Evolutionary conservation across 2,113 vertebrate genomes (phyloP), one percentile per base, ranked within the genome.

Genomic region (Amphiprion percula): DNA sequence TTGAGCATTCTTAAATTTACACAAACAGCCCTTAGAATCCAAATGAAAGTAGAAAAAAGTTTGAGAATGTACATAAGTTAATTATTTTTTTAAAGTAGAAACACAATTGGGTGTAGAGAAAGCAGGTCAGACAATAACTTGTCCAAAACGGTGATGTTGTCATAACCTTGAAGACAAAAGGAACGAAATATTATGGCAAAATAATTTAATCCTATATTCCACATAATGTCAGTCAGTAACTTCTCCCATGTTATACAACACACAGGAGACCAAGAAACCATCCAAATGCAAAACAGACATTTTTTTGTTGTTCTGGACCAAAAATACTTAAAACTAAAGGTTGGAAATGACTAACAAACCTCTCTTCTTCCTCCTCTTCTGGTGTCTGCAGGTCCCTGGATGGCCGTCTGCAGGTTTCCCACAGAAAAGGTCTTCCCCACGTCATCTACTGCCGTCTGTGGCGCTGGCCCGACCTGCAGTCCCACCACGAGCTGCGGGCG

Each of bases 401-500:
- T 81, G 98, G 98, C 60, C 94, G 98, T n/a, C 94, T 99, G 69
- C 98, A 99, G 74, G 98, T 99, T 0, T 99, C 98, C 61, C 98
- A 99, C 89, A 95, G 98, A 24, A 99, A 99, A 47, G 98, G 98
- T 0, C 96, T 99, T 4, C 98, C 98, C 0, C 98, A 99, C 0
- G 98, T 99, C 76, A 99, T 99, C 93, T 99, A 99, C 90, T 99
- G 98, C 93, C 97, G 98, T 21, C 95, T 99, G 72, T 99, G 98
- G 98, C 96, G 98, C 71, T 99, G 98, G 98, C 98, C 98, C 0
- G 98, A 99, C 92, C 96, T 99, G 46, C 98, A 99, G 91, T 99
- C 98, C 85, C 98, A 99, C 94, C 98, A 99, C 10, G 98, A 99
- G 94, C 94, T 99, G 79, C 96, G 98, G 2, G 98, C 98, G 66